Base-by-base conservation (phyloP, 2,888 invertebrate species). In the Morpho achilles region DNA sequence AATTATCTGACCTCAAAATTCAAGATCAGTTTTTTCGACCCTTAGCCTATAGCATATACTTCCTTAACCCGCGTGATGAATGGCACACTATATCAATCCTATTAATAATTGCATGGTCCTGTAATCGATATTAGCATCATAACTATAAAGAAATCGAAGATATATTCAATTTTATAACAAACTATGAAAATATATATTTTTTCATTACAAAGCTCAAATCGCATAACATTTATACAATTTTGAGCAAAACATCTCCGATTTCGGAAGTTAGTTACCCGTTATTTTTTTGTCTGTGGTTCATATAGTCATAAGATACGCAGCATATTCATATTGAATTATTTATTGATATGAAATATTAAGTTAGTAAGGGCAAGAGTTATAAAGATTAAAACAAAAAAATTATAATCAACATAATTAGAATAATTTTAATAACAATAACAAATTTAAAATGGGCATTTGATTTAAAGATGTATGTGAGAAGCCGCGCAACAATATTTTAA, bases 101-200 rank as follows among this genome's bases (percentile, higher is more conserved):
- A 73, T 56, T 64, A 61, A 66, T 65, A 71, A 69, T 61, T 65
- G 68, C 65, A 68, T 81, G 79, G 77, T 80, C 80, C 79, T 70
- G 72, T 73, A 70, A 71, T 74, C 74, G 73, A 79, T 79, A 73
- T 74, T 64, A 65, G 70, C 63, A 63, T 66, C 68, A 70, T 69
- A 69, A 71, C 68, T 53, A 69, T 69, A 72, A 62, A 57, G 51
- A 62, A 68, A 73, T 73, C 69, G 65, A 76, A 74, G 75, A 75
- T 65, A 76, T 75, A 73, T 69, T 73, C 65, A 67, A 66, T 72
- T 68, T 69, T 72, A 71, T 70, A 77, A 75, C 70, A 73, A 72
- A 76, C 71, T 73, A 75, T 75, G 74, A 81, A 82, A 80, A 83
- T 79, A 82, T 82, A 80, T 71, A 68, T 64, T 70, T 67, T 61